Conservation (phyloP, 2,113 vertebrate genomes). For the Lonchura striata region DNA sequence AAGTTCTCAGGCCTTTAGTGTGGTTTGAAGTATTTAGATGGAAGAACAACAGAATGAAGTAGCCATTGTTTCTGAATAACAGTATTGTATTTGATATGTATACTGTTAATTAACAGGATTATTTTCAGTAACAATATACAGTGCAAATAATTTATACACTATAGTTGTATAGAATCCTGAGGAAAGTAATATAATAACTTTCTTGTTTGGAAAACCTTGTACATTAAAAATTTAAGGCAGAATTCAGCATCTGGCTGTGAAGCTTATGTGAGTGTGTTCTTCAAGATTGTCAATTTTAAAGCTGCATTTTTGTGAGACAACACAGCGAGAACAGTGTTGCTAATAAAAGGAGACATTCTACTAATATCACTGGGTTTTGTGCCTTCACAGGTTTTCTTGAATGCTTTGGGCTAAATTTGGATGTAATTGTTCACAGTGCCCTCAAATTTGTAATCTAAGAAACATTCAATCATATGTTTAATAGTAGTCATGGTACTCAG, state of each 20-base stretch:
- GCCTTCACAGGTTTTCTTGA: not conserved
- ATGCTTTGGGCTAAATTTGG: not conserved
- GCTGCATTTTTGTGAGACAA: not conserved
- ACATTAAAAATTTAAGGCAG: not conserved
- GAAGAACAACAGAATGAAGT: not conserved
- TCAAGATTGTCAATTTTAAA: not conserved
- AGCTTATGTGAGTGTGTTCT: not conserved
- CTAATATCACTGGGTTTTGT: not conserved
- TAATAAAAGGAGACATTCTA: not conserved
- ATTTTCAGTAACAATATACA: not conserved
- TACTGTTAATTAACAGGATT: not conserved
- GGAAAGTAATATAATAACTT: not conserved
- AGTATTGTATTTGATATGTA: not conserved
- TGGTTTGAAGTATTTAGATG: not conserved
- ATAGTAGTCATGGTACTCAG: not conserved
- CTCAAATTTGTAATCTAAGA: not conserved
- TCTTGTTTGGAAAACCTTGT: not conserved
- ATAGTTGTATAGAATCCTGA: not conserved
- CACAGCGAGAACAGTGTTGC: fast-evolving
- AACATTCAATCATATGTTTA: not conserved
- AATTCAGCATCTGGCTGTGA: not conserved
- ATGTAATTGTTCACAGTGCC: not conserved
- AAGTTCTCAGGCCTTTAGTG: not conserved
- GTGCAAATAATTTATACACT: not conserved
- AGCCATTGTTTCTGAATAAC: not conserved